phyloP scores from a whole-genome alignment of 2,888 invertebrate genomes.

The Drosophila rellima region DNA sequence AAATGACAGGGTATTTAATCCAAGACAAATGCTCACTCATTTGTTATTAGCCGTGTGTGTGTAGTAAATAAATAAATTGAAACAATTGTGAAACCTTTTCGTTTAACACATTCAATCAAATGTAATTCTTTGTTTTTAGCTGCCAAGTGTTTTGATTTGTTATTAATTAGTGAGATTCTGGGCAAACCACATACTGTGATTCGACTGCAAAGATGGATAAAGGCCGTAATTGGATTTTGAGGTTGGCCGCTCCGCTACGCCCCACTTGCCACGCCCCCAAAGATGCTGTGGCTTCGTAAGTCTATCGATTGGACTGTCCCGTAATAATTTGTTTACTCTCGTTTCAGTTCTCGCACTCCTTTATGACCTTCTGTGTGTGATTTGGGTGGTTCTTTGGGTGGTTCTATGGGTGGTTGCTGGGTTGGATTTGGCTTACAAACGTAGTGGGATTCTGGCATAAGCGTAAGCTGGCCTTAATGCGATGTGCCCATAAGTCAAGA shows the following conservation, averaged over 20 bases:
- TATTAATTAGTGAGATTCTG: constrained; percentile 47
- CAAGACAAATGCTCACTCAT: background rate
- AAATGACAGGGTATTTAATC: constrained; percentile 2
- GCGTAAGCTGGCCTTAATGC: constrained; percentile 49
- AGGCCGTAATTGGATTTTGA: constrained; percentile 60
- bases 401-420: background rate
- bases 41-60: background rate
- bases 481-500: constrained; percentile 45
- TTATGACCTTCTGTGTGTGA: background rate
- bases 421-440: background rate
- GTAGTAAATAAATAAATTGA: background rate
- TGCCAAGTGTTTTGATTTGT: constrained; percentile 41
- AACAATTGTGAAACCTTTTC: background rate
- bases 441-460: constrained; percentile 13
- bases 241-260: constrained; percentile 20
- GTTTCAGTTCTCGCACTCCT: constrained; percentile 23
- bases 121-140: constrained; percentile 1
- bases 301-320: constrained; percentile 31
- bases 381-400: background rate
- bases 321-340: constrained; percentile 58
- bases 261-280: background rate
- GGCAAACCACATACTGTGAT: constrained; percentile 9
- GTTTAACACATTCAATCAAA: background rate
- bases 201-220: constrained; percentile 28
- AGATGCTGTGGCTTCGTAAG: constrained; percentile 10